phyloP scores from a whole-genome alignment of 2,113 vertebrate species.

The Vidua macroura region DNA sequence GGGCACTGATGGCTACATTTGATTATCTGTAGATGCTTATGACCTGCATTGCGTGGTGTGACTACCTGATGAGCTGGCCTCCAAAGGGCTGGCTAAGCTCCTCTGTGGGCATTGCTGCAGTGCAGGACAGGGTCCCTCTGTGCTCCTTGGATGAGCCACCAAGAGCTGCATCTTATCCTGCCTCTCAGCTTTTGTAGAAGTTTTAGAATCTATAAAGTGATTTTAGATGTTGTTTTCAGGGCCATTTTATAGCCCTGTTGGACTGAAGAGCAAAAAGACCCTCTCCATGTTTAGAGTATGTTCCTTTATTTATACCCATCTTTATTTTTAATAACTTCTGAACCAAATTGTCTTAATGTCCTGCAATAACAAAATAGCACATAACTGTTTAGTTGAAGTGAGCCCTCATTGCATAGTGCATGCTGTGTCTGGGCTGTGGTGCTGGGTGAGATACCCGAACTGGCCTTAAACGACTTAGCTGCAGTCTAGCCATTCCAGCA shows the following conservation, averaged over 20 bases:
- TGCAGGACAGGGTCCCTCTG: not conserved
- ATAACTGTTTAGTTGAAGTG: not conserved
- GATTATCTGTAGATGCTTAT: not conserved
- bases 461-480: slow-evolving; percentile 35
- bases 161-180: not conserved
- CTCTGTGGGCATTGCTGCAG: not conserved
- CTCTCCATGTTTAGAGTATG: not conserved
- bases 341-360: not conserved
- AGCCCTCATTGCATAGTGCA: not conserved
- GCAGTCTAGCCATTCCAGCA: slow-evolving; percentile 46
- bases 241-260: not conserved
- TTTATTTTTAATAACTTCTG: not conserved
- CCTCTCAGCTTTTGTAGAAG: not conserved
- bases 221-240: not conserved
- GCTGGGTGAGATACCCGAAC: not conserved
- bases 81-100: not conserved
- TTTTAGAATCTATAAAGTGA: not conserved
- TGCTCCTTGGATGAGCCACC: not conserved
- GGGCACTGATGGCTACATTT: not conserved
- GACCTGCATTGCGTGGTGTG: not conserved
- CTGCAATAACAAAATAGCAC: not conserved
- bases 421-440: not conserved
- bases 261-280: not conserved
- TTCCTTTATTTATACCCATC: not conserved
- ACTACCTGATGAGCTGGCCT: not conserved